phyloP scores from a whole-genome alignment of 2,888 invertebrate genomes.

The Allolobophora icterica region DNA sequence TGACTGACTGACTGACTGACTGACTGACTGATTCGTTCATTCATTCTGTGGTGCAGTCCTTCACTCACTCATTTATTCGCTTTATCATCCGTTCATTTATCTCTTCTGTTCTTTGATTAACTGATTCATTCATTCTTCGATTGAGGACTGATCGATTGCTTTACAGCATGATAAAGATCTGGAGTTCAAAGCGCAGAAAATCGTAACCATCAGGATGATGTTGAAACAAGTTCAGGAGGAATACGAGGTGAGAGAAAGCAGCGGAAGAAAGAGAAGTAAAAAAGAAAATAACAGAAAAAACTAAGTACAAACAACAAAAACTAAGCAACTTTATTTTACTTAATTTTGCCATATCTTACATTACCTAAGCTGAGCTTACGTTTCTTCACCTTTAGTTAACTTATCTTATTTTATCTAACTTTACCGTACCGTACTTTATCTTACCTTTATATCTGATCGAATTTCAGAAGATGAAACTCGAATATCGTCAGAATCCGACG shows the following conservation, averaged over 20 bases:
- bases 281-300: background rate
- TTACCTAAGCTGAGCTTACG: too few relatives aligned
- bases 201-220: slow-evolving; percentile 86
- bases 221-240: slow-evolving; percentile 56
- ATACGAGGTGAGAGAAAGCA: slow-evolving; percentile 51
- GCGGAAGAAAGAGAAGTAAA: slow-evolving; percentile 24
- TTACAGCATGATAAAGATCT: slow-evolving; percentile 81
- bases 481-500: slow-evolving; percentile 37
- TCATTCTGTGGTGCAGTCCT: background rate
- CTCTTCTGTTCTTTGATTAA: background rate
- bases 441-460: background rate
- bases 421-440: too few relatives aligned
- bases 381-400: too few relatives aligned
- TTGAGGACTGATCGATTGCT: background rate
- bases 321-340: background rate
- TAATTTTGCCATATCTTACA: too few relatives aligned
- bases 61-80: background rate
- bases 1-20: background rate
- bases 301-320: background rate
- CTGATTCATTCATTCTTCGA: background rate
- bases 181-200: slow-evolving; percentile 78
- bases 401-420: too few relatives aligned
- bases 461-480: slow-evolving; percentile 37
- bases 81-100: background rate
- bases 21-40: background rate